Conservation (phyloP, 2,888 invertebrate genomes). For the Argyra leucocephala region DNA sequence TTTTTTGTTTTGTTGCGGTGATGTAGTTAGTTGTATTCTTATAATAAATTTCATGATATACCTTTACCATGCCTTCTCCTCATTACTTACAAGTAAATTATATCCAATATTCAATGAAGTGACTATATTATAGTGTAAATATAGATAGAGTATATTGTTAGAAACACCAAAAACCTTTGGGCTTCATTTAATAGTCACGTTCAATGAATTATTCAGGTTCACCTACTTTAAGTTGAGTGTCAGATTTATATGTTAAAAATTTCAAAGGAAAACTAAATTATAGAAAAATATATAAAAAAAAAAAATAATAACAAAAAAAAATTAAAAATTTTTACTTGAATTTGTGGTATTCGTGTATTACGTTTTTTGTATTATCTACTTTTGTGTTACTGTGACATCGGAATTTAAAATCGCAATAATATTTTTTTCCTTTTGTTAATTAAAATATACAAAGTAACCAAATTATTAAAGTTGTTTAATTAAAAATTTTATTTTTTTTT, state of each 20-base stretch:
- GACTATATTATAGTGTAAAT: not conserved
- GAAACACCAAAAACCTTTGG: not conserved
- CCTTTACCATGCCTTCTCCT: not conserved
- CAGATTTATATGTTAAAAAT: not conserved
- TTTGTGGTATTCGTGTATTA: not conserved
- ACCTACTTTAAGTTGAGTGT: constrained; percentile 23
- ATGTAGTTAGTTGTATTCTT: too few species aligned
- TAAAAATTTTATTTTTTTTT: too few species aligned
- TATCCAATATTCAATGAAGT: not conserved
- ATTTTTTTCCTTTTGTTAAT: not conserved
- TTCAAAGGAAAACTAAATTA: not conserved
- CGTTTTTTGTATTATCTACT: not conserved
- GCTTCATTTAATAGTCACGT: constrained; percentile 22
- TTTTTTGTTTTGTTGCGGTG: not conserved
- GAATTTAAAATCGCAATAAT: not conserved
- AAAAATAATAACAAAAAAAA: not conserved
- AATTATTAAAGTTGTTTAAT: too few species aligned
- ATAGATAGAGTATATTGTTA: not conserved
- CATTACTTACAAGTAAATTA: not conserved
- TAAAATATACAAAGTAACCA: too few species aligned
- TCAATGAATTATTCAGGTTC: constrained; percentile 23
- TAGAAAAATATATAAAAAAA: not conserved
- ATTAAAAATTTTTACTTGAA: not conserved
- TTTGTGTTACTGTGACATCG: not conserved
- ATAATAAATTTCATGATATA: not conserved